Evolutionary conservation across 2,888 invertebrate genomes (phyloP), one percentile per base, ranked within the genome.

Genomic region (Eupithecia insigniata): DNA sequence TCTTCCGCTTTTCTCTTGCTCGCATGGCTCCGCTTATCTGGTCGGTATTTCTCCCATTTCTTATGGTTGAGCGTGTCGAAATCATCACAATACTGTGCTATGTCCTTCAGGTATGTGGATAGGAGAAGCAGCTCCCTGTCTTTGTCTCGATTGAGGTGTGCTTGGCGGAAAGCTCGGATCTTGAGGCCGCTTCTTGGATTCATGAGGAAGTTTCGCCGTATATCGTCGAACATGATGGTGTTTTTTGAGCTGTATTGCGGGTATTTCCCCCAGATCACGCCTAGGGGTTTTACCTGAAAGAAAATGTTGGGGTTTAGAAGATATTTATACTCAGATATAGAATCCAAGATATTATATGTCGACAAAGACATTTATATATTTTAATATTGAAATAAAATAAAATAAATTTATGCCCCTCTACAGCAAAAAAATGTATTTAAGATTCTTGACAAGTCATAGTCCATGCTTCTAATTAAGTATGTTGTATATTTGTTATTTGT

Each of bases 211-310:
- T 99, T 99, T 80, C 99, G 95, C 70, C 99, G 95, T 55, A 99
- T 97, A 84, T 99, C 99, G 86, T 99, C 99, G 83, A 99, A 98
- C 99, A 99, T 99, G 77, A 99, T 98, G 0, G 99, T 99, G 88
- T 99, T 99, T 85, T 97, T 97, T 0, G 97, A 94, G 66, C 96
- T 97, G 90, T 98, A 99, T 85, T 99, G 98, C 1, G 96, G 95
- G 86, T 96, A 99, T 85, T 98, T 98, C 18, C 99, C 99, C 99
- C 99, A 99, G 77, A 99, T 98, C 0, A 99, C 98, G 8, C 98
- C 99, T 71, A 99, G 92, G 0, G 99, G 99, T 93, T 99, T 99
- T 0, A 97, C 97, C 97, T 97, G 90, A 39, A 32, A 71, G 12
- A 28, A 62, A 28, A 26, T n/a, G n/a, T 46, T 8, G 8, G 7